Conservation (phyloP, 1,140 invertebrate genomes). For the Trachymyrmex septentrionalis region DNA sequence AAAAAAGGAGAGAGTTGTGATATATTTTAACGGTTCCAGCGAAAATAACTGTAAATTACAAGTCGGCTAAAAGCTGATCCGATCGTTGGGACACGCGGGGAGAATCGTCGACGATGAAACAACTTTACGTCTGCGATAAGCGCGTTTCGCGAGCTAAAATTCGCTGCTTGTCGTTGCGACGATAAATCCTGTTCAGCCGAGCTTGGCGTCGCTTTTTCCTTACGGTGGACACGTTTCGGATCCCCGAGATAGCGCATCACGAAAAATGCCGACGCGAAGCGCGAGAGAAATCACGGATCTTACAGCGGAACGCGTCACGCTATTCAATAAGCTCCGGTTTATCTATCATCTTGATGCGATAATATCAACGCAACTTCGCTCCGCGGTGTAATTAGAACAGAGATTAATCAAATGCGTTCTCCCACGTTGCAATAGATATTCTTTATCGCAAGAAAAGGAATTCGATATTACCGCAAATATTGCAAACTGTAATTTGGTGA, state of each 20-base stretch:
- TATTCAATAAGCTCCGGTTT: conserved; percentile 48
- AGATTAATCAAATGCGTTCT: conserved; percentile 34
- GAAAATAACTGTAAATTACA: conserved; percentile 45
- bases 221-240: conserved; percentile 23
- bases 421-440: conserved; percentile 29
- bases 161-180: conserved; percentile 1
- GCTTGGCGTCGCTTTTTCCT: conserved; percentile 22
- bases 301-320: conserved; percentile 53
- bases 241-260: conserved; percentile 11
- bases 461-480: background rate
- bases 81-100: background rate
- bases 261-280: background rate
- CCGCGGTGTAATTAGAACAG: conserved; percentile 37
- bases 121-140: background rate
- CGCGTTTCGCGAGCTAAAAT: background rate
- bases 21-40: conserved; percentile 25
- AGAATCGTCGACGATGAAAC: conserved; percentile 22
- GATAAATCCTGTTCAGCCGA: conserved; percentile 24
- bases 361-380: conserved; percentile 43
- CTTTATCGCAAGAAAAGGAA: background rate
- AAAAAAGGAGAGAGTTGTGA: conserved; percentile 18
- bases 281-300: conserved; percentile 49
- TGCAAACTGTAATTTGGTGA: background rate
- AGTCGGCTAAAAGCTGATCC: background rate
- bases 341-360: conserved; percentile 51